A percentile compares a stretch with the other conserved stretches of the same genome.
These are phyloP conservation scores for Lucilia sericata DNA, from an alignment of 1,140 invertebrate species.

Conservation along the genomic window DNA sequence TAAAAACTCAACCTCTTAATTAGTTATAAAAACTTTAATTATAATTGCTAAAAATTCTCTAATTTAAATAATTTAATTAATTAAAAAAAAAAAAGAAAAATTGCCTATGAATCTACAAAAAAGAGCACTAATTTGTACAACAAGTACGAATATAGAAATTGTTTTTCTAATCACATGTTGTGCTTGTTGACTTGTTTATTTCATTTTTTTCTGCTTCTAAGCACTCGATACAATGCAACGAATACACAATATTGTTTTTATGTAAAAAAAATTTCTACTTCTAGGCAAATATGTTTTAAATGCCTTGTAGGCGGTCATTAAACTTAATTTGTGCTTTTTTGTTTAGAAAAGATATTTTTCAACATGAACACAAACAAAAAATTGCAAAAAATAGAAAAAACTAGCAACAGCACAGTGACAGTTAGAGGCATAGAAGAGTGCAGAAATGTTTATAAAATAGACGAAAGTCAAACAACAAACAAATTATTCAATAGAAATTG, in stretches of 20 bases:
- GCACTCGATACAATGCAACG: too few species aligned
- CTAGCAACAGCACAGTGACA: constrained; percentile 13
- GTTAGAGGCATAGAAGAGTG: not conserved
- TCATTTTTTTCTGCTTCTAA: not conserved
- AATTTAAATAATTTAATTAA: too few species aligned
- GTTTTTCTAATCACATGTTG: not conserved
- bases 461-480: constrained; percentile 40
- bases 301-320: constrained; percentile 50
- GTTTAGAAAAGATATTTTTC: not conserved
- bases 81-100: too few species aligned
- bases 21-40: too few species aligned
- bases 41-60: too few species aligned
- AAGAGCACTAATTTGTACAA: too few species aligned
- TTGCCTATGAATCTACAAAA: too few species aligned
- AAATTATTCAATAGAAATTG: constrained; percentile 44
- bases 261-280: constrained; percentile 8
- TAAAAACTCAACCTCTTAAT: too few species aligned
- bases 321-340: constrained; percentile 44
- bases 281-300: not conserved
- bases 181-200: not conserved
- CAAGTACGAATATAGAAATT: too few species aligned
- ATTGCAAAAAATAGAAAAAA: constrained; percentile 16
- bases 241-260: not conserved
- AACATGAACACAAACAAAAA: not conserved
- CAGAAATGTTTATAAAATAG: too few species aligned